Evolutionary conservation across 2,797 vertebrate genomes (phyloP).

Genomic region (Enteromius argenteus): DNA sequence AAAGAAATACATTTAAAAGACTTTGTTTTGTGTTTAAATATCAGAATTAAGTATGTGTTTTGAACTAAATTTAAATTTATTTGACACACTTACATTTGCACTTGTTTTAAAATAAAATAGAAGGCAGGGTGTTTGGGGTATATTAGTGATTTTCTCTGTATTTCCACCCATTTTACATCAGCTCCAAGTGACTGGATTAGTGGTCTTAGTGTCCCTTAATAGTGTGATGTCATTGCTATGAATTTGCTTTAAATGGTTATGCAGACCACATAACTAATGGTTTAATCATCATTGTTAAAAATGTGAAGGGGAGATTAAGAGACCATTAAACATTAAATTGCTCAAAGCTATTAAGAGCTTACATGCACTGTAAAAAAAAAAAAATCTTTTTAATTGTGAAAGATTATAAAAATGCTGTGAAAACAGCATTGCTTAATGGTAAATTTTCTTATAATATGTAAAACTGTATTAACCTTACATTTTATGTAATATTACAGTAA

Average conservation of each 20-base stretch:
- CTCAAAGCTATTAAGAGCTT: constrained; percentile 78
- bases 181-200: constrained; percentile 69
- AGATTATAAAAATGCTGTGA: not conserved
- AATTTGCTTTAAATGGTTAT: constrained; percentile 72
- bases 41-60: not conserved
- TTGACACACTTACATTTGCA: not conserved
- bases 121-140: not conserved
- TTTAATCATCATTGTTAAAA: constrained; percentile 72
- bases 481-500: not conserved
- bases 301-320: constrained; percentile 71
- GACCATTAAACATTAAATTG: constrained; percentile 77
- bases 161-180: constrained; percentile 50
- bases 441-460: not conserved
- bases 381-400: not conserved
- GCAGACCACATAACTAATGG: constrained; percentile 68
- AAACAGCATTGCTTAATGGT: not conserved
- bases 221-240: constrained; percentile 67
- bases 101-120: not conserved
- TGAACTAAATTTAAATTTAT: not conserved
- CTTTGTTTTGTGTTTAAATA: not conserved
- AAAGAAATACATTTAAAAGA: not conserved
- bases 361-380: constrained; percentile 46
- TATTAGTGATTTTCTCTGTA: not conserved
- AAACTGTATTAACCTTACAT: not conserved
- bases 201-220: constrained; percentile 52